phyloP scores from a whole-genome alignment of 92 coral and sea anemone genomes.

The Bergia puertoricense region DNA sequence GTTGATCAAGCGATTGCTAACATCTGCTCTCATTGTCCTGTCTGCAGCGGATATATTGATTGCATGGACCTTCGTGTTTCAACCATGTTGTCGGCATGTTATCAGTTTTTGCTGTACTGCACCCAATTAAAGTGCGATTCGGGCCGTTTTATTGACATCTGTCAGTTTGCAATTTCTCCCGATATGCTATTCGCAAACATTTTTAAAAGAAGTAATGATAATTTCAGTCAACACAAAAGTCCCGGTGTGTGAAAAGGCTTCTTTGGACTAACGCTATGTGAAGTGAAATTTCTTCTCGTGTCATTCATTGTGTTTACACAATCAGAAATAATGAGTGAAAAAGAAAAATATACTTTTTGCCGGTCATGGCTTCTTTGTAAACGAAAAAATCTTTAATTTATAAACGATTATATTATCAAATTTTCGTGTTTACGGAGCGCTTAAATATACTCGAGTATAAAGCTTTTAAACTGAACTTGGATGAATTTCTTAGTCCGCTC shows the following conservation, averaged over 20 bases:
- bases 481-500: neutral
- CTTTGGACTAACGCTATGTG: neutral
- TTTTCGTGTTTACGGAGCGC: neutral
- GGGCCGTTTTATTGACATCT: conserved; percentile 20
- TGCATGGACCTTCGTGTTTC: conserved; percentile 9
- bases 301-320: neutral
- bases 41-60: neutral
- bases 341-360: neutral
- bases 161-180: conserved; percentile 10
- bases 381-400: neutral
- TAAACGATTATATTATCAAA: neutral
- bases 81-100: neutral
- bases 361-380: neutral
- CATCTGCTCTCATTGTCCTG: conserved; percentile 14
- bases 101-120: neutral
- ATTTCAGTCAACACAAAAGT: neutral
- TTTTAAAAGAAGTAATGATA: neutral
- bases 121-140: conserved; percentile 21
- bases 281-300: neutral
- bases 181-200: neutral
- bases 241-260: neutral
- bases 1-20: neutral
- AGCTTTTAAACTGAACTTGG: neutral
- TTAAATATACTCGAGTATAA: too few species aligned
- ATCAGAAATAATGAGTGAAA: neutral